These are phyloP conservation scores for Branchipolynoe longqiensis DNA, from an alignment of 2,888 invertebrate genomes.

Conservation along the genomic window DNA sequence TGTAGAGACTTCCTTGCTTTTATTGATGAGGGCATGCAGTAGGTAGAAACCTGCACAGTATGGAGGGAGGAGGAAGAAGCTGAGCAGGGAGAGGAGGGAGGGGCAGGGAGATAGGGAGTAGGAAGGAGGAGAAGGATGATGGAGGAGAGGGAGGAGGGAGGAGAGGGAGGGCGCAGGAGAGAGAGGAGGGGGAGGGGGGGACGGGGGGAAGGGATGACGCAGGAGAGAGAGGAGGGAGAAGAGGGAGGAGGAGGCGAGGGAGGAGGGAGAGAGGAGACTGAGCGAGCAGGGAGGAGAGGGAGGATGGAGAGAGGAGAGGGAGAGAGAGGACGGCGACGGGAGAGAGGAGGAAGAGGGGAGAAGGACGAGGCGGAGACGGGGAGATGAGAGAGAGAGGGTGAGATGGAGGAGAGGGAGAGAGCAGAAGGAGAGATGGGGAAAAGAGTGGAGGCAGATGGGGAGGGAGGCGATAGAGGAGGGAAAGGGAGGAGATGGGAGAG, in stretches of 20 bases:
- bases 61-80: too few relatives aligned
- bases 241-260: neutral
- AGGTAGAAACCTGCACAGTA: too few relatives aligned
- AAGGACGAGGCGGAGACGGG: neutral
- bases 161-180: neutral
- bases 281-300: neutral
- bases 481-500: neutral
- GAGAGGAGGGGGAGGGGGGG: neutral
- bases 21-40: too few relatives aligned
- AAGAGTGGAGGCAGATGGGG: neutral
- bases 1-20: too few relatives aligned
- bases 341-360: neutral
- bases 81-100: too few relatives aligned
- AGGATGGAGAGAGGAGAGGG: neutral
- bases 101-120: too few relatives aligned
- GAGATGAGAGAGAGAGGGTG: neutral
- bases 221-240: neutral
- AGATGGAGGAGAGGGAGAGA: neutral
- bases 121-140: conserved; percentile 26
- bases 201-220: neutral
- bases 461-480: neutral
- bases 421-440: neutral
- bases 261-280: neutral
- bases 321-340: neutral
- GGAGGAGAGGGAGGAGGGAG: conserved; percentile 4